These are phyloP conservation scores for Lethrus apterus DNA, from an alignment of 1,140 invertebrate species.

Conservation along the genomic window DNA sequence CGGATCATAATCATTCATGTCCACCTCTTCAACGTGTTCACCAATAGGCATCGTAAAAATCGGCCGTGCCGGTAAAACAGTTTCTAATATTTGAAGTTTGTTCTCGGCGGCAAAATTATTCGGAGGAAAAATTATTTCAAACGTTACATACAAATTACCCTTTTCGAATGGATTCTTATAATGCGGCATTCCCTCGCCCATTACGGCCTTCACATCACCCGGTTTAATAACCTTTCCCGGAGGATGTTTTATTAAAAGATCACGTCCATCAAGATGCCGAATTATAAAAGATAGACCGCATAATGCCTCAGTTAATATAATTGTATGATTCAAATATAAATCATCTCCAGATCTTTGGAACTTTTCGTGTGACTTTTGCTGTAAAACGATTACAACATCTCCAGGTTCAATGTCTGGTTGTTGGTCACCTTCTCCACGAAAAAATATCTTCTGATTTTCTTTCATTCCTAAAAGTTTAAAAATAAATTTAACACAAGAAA, in stretches of 20 bases:
- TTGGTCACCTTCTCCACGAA: slow-evolving; percentile 85
- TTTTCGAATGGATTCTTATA: slow-evolving; percentile 75
- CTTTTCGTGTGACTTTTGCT: slow-evolving; percentile 69
- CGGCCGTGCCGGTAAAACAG: slow-evolving; percentile 59
- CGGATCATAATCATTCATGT: slow-evolving; percentile 68
- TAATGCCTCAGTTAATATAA: slow-evolving; percentile 78
- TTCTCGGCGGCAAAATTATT: slow-evolving; percentile 68
- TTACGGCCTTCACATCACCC: slow-evolving; percentile 72
- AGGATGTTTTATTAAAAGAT: slow-evolving; percentile 62
- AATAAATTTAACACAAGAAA: too few species aligned
- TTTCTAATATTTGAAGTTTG: slow-evolving; percentile 45
- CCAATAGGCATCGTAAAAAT: slow-evolving; percentile 58
- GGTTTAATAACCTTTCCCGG: slow-evolving; percentile 70
- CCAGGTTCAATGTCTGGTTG: slow-evolving; percentile 74
- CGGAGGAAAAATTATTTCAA: slow-evolving; percentile 77
- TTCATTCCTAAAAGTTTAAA: slow-evolving; percentile 60
- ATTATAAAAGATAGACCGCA: slow-evolving; percentile 83
- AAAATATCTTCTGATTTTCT: slow-evolving; percentile 80
- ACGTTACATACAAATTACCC: slow-evolving; percentile 82
- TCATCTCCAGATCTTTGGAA: slow-evolving; percentile 73
- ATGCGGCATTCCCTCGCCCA: slow-evolving; percentile 85
- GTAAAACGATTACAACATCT: slow-evolving; percentile 83
- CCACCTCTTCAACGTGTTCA: slow-evolving; percentile 76
- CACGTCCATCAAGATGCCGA: slow-evolving; percentile 76
- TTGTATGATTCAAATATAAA: slow-evolving; percentile 64